A percentile compares a stretch with the other conserved stretches of the same genome.
Conservation (phyloP, 1,140 invertebrate species). For the Conopomorpha cramerella region DNA sequence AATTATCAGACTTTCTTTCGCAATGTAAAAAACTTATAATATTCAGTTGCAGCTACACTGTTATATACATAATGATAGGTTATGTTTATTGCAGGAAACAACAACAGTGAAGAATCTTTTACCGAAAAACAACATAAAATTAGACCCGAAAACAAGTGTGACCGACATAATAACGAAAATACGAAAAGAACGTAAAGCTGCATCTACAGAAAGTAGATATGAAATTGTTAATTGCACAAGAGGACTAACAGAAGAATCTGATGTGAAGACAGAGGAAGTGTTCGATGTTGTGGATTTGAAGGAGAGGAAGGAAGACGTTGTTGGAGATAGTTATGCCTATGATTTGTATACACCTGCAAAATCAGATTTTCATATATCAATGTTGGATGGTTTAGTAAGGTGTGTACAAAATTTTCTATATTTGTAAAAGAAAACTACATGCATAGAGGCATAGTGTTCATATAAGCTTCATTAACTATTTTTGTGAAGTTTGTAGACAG, state of each 20-base stretch:
- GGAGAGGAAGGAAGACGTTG: slow-evolving; percentile 19
- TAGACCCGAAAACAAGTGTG: slow-evolving; percentile 26
- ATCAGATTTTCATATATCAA: slow-evolving; percentile 56
- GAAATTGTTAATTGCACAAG: slow-evolving; percentile 54
- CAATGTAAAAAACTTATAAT: too few relatives aligned
- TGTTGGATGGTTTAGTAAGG: slow-evolving; percentile 59
- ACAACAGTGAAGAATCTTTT: slow-evolving; percentile 23
- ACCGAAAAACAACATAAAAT: slow-evolving; percentile 18
- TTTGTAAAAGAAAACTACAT: too few relatives aligned
- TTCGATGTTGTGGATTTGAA: slow-evolving; percentile 43
- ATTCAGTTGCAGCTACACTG: too few relatives aligned
- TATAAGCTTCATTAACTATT: too few relatives aligned
- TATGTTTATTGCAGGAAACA: slow-evolving; percentile 21
- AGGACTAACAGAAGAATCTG: slow-evolving; percentile 37
- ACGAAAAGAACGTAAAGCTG: slow-evolving; percentile 38
- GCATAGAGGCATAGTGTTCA: too few relatives aligned
- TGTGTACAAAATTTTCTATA: too few relatives aligned
- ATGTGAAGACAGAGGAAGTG: slow-evolving; percentile 15
- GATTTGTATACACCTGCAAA: slow-evolving; percentile 60
- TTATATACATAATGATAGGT: too few relatives aligned
- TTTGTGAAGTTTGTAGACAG: too few relatives aligned
- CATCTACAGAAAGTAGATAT: slow-evolving; percentile 46
- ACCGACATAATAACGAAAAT: slow-evolving; percentile 51
- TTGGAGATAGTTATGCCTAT: slow-evolving; percentile 62
- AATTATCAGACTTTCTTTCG: neutral